Percentiles rank a stretch among this genome's conserved stretches.
phyloP scores from a whole-genome alignment of 1,140 invertebrate species.

The Pseudobourletiella spinata region DNA sequence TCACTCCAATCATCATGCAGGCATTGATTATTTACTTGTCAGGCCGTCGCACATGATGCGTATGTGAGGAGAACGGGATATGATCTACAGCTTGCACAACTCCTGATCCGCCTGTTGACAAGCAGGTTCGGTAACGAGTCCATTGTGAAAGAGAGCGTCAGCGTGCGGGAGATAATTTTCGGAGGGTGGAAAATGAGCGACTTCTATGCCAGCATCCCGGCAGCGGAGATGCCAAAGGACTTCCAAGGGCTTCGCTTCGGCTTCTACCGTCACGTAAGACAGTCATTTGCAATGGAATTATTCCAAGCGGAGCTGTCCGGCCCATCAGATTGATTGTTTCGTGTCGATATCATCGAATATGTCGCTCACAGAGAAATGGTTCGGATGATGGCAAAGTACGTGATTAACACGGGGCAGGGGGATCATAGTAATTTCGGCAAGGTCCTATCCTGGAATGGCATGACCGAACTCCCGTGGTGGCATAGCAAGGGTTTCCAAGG shows the following conservation, averaged over 20 bases:
- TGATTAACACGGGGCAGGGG: background rate
- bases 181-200: background rate
- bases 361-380: background rate
- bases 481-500: background rate
- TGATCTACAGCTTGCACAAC: background rate
- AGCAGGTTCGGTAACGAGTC: background rate
- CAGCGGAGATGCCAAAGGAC: no score
- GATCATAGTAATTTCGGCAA: slow-evolving; percentile 6
- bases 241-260: background rate
- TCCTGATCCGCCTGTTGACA: background rate
- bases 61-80: background rate
- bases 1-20: no score
- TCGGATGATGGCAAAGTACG: background rate
- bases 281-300: background rate
- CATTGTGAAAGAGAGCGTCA: background rate
- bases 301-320: background rate
- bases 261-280: background rate
- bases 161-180: background rate
- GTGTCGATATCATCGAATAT: background rate
- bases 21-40: no score
- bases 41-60: background rate
- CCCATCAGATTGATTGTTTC: background rate
- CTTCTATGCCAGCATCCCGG: no score
- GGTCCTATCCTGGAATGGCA: slow-evolving; percentile 7
- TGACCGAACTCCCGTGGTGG: slow-evolving; percentile 9